A percentile compares a stretch with the other conserved stretches of the same genome.
phyloP scores from a whole-genome alignment of 2,113 vertebrate genomes.

The Carassius carassius region DNA sequence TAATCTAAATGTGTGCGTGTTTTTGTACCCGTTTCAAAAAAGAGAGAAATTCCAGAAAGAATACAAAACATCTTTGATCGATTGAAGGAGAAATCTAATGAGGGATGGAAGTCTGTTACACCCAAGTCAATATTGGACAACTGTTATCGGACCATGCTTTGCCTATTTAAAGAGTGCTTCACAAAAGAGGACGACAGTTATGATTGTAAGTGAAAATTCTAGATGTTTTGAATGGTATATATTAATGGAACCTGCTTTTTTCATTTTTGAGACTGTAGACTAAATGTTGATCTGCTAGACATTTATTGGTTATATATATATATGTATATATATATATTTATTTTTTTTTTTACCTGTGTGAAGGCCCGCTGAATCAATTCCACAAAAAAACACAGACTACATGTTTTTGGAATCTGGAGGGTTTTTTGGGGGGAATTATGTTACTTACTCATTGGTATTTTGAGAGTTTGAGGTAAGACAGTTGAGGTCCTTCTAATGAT shows the following conservation, averaged over 20 bases:
- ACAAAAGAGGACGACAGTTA: conserved; percentile 38
- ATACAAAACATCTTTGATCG: conserved; percentile 65
- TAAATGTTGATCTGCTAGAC: neutral
- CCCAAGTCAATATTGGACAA: conserved; percentile 78
- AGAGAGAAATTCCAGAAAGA: conserved; percentile 65
- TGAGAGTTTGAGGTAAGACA: conserved; percentile 11
- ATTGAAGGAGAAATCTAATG: conserved; percentile 57
- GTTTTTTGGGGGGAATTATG: neutral
- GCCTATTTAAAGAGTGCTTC: conserved; percentile 75
- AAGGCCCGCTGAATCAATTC: neutral
- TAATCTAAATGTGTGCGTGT: neutral
- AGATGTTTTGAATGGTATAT: neutral
- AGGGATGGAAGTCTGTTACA: conserved; percentile 65
- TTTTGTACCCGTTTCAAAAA: neutral
- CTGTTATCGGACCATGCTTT: conserved; percentile 74
- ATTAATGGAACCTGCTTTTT: neutral
- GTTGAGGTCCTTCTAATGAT: conserved; percentile 27
- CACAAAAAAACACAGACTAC: neutral
- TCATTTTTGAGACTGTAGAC: neutral
- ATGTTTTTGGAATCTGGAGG: neutral
- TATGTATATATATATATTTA: too few species aligned
- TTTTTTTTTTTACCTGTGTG: neutral
- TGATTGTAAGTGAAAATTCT: conserved; percentile 68
- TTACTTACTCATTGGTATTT: conserved; percentile 11
- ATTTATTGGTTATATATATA: neutral